These are phyloP conservation scores for Salmo trutta DNA, from an alignment of 2,797 vertebrate genomes.

Conservation along the genomic window DNA sequence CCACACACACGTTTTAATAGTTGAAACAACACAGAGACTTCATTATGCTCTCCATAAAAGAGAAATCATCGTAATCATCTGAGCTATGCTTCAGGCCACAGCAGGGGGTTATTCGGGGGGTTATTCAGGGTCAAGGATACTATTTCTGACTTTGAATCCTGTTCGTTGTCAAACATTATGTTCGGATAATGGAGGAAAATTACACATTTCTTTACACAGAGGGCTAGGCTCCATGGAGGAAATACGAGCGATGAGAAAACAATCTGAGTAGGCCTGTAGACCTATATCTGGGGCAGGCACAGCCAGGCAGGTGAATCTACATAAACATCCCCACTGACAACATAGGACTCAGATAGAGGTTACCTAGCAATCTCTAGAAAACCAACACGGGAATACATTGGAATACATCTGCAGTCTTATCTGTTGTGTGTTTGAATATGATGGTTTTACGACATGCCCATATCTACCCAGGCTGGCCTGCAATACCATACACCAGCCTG, in stretches of 20 bases:
- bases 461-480: constrained; percentile 26
- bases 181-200: constrained; percentile 17
- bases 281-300: constrained; percentile 8
- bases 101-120: neutral
- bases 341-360: constrained; percentile 26
- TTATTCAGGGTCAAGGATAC: constrained; percentile 26
- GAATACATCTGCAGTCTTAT: neutral
- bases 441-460: constrained; percentile 27
- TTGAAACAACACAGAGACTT: constrained; percentile 29
- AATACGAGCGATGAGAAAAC: constrained; percentile 22
- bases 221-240: neutral
- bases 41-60: constrained; percentile 15
- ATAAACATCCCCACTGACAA: constrained; percentile 26
- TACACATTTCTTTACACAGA: constrained; percentile 22
- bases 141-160: constrained; percentile 17
- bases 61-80: constrained; percentile 13
- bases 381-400: constrained; percentile 14
- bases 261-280: constrained; percentile 24
- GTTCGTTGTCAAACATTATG: constrained; percentile 37
- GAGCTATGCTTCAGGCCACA: constrained; percentile 12
- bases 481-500: constrained; percentile 21
- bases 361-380: constrained; percentile 39
- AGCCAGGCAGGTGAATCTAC: constrained; percentile 21
- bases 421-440: constrained; percentile 10
- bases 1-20: constrained; percentile 21